Evolutionary conservation across 2,113 vertebrate genomes (phyloP), one percentile per base, ranked within the genome.

Genomic region (Bubalus kerabau): DNA sequence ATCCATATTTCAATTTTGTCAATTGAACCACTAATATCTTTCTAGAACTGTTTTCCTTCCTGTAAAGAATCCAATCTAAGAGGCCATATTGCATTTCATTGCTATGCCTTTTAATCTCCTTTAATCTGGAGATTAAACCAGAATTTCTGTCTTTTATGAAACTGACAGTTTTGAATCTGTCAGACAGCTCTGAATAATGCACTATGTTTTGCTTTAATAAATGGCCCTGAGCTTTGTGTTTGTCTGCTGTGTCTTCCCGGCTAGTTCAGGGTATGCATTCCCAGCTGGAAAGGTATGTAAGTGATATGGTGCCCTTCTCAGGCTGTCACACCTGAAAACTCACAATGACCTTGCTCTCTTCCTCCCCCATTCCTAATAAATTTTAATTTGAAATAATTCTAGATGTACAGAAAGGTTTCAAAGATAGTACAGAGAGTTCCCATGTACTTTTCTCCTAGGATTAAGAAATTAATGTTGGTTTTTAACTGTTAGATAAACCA

Each of bases 341-440:
- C 0, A 19, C 0, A 5, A 19, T 36, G 2, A 15, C 3, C 14
- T 36, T 71, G 24, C 4, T 14, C 3, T 74, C 26, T 24, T 71
- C 7, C 24, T 81, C 10, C 7, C n/a, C 52, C 46, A 3, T 17
- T 62, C 74, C 4, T 85, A 57, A 82, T 40, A 56, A 43, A 9
- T 5, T 94, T 81, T 80, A 36, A 57, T 94, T 32, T 74, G 26
- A 6, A 93, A 81, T 81, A 62, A 81, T 91, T 91, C 11, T 54
- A 56, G 56, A 43, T 26, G 26, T 56, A 48, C 2, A 78, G 32
- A 94, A 93, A 86, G 52, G 3, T n/a, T 89, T 87, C 14, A 78
- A n/a, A 71, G 56, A 71, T 6, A 30, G 11, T 52, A 19, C 5
- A 46, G 4, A 81, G 30, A 52, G 19, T 87, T 81, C 26, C 2